phyloP scores from a whole-genome alignment of 1,140 invertebrate species.

The Papilio helenus region DNA sequence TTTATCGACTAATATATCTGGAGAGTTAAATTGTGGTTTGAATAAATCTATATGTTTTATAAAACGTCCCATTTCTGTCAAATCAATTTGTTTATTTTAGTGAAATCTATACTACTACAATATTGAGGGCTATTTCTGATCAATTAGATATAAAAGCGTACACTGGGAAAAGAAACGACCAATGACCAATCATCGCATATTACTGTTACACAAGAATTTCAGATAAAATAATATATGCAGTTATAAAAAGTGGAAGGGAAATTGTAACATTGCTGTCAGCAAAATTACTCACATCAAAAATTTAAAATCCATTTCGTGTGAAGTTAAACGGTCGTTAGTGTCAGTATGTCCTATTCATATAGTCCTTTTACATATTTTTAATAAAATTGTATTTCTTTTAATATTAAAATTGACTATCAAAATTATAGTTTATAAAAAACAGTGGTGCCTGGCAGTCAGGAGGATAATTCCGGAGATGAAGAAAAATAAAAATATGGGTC shows the following conservation, averaged over 20 bases:
- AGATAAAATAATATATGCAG: not conserved
- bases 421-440: too few species aligned
- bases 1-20: too few species aligned
- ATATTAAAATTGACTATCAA: too few species aligned
- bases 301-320: slow-evolving; percentile 14
- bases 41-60: too few species aligned
- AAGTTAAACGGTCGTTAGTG: slow-evolving; percentile 21
- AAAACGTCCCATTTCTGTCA: too few species aligned
- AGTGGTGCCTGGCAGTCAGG: too few species aligned
- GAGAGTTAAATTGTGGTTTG: not conserved
- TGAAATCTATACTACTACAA: not conserved
- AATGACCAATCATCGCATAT: not conserved
- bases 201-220: not conserved
- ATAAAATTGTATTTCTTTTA: too few species aligned
- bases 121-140: not conserved
- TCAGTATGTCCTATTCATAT: slow-evolving; percentile 8
- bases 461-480: too few species aligned
- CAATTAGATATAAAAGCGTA: not conserved
- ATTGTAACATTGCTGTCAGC: slow-evolving; percentile 4
- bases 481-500: not conserved
- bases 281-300: slow-evolving; percentile 18
- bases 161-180: not conserved
- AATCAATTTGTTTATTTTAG: not conserved
- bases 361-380: not conserved
- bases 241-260: slow-evolving; percentile 11